Base-by-base conservation (phyloP, 2,888 invertebrate genomes). In the Neuroscelio doddi region DNA sequence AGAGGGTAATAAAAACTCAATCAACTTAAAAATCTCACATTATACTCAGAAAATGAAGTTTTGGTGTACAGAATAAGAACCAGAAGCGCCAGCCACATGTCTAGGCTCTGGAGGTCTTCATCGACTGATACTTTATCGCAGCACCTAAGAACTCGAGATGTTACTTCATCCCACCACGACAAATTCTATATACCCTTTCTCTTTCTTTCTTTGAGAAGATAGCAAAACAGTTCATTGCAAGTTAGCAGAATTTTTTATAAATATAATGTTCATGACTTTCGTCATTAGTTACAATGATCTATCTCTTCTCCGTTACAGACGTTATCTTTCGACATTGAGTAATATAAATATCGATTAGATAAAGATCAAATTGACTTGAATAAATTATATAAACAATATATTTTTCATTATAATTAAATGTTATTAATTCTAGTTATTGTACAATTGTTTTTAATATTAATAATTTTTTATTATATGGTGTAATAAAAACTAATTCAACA, bases 31-130 rank as follows among this genome's bases (percentile, higher is more conserved):
- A 45, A 65, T 78, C 79, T 78, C 71, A 80, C 80, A 32, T 70
- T 57, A 64, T 69, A 69, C 29, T 26, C 49, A 21, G 74, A 74
- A 39, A 74, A 52, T 9, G 65, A n/a, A n/a, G n/a, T n/a, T n/a
- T n/a, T n/a, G n/a, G n/a, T n/a, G n/a, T n/a, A n/a, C 70, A n/a
- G 65, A 51, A 77, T 41, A 50, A 76, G 24, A 47, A 76, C 51
- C 39, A 69, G 14, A 38, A 76, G 62, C 57, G 64, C 59, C 47
- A 59, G 64, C 67, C 71, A 61, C 78, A 80, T 80, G 68, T 72
- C 59, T 57, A 70, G 58, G 56, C 65, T 70, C 67, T 68, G 52
- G 68, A 57, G 62, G 68, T 65, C 69, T 72, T 73, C 71, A 68
- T 44, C 67, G 70, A 74, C 77, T 73, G 74, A n/a, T n/a, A n/a